Conservation (phyloP, 2,113 vertebrate species). For the Pan paniscus region DNA sequence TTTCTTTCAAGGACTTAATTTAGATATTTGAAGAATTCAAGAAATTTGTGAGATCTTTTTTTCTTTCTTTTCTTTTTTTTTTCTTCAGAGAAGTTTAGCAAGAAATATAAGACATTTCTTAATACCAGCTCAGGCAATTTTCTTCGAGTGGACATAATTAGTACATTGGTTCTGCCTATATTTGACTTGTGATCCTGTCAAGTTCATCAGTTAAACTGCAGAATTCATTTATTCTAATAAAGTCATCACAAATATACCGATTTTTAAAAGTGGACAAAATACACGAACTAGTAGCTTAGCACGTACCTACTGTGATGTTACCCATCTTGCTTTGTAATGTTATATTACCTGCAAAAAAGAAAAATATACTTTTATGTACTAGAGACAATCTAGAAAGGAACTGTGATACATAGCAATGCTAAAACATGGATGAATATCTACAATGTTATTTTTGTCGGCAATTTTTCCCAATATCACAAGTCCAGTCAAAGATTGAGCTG, state of each 20-base stretch:
- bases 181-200: neutral
- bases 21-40: neutral
- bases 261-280: neutral
- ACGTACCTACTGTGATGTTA: constrained; percentile 86
- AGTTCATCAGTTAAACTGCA: neutral
- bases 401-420: neutral
- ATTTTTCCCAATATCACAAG: constrained; percentile 21
- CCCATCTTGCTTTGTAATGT: constrained; percentile 83
- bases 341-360: constrained; percentile 81
- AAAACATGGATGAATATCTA: neutral
- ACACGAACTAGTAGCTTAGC: neutral
- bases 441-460: neutral
- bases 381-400: constrained; percentile 34
- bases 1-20: neutral
- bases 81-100: neutral
- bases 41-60: neutral
- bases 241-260: neutral
- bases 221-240: constrained; percentile 28
- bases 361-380: constrained; percentile 23
- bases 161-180: neutral
- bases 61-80: too few relatives aligned
- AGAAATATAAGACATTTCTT: neutral
- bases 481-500: neutral
- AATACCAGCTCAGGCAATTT: constrained; percentile 44
- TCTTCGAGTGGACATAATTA: constrained; percentile 57